phyloP scores from a whole-genome alignment of 2,113 vertebrate species.

The Triplophysa rosa region DNA sequence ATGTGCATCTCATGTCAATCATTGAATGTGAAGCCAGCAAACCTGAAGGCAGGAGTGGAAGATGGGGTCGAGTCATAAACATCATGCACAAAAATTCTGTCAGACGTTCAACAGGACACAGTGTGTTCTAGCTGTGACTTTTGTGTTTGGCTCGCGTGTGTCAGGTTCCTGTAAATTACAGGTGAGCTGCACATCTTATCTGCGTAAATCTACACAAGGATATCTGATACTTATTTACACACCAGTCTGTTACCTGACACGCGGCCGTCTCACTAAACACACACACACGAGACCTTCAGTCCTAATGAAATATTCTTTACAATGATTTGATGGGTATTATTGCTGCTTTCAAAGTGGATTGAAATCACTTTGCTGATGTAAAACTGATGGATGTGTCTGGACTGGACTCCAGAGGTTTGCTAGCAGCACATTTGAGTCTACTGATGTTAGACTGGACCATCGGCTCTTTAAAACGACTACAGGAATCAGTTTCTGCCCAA shows the following conservation, averaged over 20 bases:
- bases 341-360: background rate
- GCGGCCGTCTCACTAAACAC: background rate
- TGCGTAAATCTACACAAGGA: constrained; percentile 7
- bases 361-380: background rate
- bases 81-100: too few relatives aligned
- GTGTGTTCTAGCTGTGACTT: too few relatives aligned
- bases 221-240: background rate
- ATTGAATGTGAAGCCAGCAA: constrained; percentile 37
- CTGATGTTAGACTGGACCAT: background rate
- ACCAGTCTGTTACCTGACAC: background rate
- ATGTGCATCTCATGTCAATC: too few relatives aligned
- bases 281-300: background rate
- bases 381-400: background rate
- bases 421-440: constrained; percentile 24
- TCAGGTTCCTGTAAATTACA: background rate
- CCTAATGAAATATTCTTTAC: background rate
- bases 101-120: too few relatives aligned
- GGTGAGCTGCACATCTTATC: background rate
- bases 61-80: background rate
- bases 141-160: background rate
- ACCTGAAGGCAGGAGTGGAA: background rate
- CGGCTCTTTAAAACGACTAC: background rate
- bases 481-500: background rate
- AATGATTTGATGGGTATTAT: background rate
- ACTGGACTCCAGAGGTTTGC: background rate